Evolutionary conservation across 2,888 invertebrate genomes (phyloP).

Genomic region (Drosophila siamana): DNA sequence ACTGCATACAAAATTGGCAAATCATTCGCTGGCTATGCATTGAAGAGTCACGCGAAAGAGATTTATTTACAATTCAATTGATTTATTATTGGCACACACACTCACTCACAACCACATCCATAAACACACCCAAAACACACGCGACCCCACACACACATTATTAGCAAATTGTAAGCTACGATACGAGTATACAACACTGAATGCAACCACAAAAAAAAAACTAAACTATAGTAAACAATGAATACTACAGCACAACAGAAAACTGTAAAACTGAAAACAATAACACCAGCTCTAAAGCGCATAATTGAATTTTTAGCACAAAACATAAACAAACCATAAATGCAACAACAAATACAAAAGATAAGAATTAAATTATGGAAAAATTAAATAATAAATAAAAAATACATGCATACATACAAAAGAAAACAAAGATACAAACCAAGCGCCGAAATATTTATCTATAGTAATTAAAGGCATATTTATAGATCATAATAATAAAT

Average conservation of each 20-base stretch:
- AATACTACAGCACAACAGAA: slow-evolving; percentile 22
- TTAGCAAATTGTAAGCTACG: slow-evolving; percentile 61
- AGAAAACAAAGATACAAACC: slow-evolving; percentile 52
- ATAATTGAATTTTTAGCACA: slow-evolving; percentile 48
- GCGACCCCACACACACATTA: not conserved
- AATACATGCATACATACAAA: slow-evolving; percentile 10
- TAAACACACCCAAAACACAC: not conserved
- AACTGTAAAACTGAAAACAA: slow-evolving; percentile 19
- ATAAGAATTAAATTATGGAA: slow-evolving; percentile 12
- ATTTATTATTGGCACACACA: slow-evolving; percentile 68
- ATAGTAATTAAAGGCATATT: slow-evolving; percentile 76
- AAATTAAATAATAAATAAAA: not conserved
- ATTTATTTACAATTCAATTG: slow-evolving; percentile 65
- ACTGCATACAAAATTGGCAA: slow-evolving; percentile 18
- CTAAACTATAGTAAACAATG: slow-evolving; percentile 6
- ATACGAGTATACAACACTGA: slow-evolving; percentile 9
- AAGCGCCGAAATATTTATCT: slow-evolving; percentile 81
- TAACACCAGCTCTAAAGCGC: slow-evolving; percentile 27
- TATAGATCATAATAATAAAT: slow-evolving; percentile 74
- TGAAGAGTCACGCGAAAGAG: slow-evolving; percentile 38
- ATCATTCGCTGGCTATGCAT: slow-evolving; percentile 2
- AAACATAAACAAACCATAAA: slow-evolving; percentile 24
- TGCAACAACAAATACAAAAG: slow-evolving; percentile 24
- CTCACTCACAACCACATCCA: not conserved
- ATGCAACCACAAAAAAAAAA: slow-evolving; percentile 15